Percentiles rank a stretch among this genome's conserved stretches.
Conservation (phyloP, 2,797 vertebrate genomes). For the Rhinella marina region DNA sequence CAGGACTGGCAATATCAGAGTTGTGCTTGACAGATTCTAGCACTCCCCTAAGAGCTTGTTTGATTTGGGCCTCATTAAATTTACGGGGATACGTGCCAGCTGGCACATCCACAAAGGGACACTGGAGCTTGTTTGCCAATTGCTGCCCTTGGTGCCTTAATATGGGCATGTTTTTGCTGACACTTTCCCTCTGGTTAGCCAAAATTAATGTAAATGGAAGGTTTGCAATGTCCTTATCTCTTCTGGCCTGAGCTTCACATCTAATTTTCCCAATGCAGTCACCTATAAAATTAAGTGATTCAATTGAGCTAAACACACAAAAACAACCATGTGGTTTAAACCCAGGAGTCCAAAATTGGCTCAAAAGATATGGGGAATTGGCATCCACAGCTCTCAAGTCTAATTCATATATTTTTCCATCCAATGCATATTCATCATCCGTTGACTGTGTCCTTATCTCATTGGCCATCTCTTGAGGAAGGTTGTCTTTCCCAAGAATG, state of each 20-base stretch:
- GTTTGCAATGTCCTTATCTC: constrained; percentile 88
- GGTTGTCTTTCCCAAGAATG: constrained; percentile 95
- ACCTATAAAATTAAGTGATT: constrained; percentile 94
- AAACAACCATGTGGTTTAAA: constrained; percentile 98
- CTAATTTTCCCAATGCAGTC: constrained; percentile 95
- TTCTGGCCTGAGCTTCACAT: constrained; percentile 90
- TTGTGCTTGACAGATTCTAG: constrained; percentile 94
- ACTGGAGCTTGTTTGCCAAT: constrained; percentile 96
- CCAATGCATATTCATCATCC: constrained; percentile 97
- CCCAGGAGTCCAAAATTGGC: constrained; percentile 88
- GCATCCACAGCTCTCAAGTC: constrained; percentile 94
- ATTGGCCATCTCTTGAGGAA: constrained; percentile 95
- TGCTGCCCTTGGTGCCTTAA: constrained; percentile 97
- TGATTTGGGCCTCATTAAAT: constrained; percentile 97
- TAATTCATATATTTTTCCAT: constrained; percentile 98
- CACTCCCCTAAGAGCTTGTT: constrained; percentile 92
- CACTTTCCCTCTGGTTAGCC: constrained; percentile 92
- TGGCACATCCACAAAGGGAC: constrained; percentile 96
- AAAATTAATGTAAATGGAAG: constrained; percentile 95
- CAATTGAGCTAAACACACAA: constrained; percentile 97
- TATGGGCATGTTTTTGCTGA: constrained; percentile 95
- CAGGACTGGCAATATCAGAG: constrained; percentile 89
- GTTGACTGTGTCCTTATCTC: constrained; percentile 97
- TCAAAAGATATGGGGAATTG: constrained; percentile 90
- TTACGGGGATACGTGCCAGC: constrained; percentile 91